A percentile compares a stretch with the other conserved stretches of the same genome.
These are phyloP conservation scores for Romanogobio albipinnatus DNA, from an alignment of 2,113 vertebrate genomes.

Conservation along the genomic window DNA sequence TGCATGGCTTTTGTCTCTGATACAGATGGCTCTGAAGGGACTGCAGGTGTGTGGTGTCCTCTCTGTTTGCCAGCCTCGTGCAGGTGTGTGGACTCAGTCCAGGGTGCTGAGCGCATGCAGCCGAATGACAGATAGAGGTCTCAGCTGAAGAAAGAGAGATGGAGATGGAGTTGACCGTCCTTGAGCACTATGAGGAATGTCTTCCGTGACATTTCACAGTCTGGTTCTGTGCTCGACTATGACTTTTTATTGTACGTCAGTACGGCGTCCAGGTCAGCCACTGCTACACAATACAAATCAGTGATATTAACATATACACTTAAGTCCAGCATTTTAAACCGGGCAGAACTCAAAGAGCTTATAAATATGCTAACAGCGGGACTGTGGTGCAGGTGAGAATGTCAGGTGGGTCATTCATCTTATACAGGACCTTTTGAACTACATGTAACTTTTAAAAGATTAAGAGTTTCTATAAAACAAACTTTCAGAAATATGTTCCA, in stretches of 20 bases:
- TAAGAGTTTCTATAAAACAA: background rate
- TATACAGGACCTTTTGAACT: background rate
- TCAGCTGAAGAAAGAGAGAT: background rate
- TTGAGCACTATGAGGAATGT: background rate
- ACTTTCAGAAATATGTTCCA: background rate
- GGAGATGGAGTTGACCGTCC: background rate
- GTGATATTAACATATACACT: background rate
- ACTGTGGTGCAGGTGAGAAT: background rate
- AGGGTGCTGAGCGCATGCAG: background rate
- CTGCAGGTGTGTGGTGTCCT: constrained; percentile 11
- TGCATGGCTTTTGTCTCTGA: background rate
- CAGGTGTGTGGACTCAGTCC: background rate
- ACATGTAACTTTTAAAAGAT: background rate
- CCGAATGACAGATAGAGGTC: constrained; percentile 1
- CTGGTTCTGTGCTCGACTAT: background rate
- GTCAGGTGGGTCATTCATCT: background rate
- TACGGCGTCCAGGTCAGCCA: background rate
- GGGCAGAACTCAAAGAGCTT: background rate
- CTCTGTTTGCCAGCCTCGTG: background rate
- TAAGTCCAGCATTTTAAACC: background rate
- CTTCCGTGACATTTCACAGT: background rate
- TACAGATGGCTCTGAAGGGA: background rate
- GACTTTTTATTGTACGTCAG: background rate
- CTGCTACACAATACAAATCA: background rate
- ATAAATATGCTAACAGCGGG: background rate